These are phyloP conservation scores for Harpegnathos saltator DNA, from an alignment of 1,140 invertebrate genomes.

Conservation along the genomic window DNA sequence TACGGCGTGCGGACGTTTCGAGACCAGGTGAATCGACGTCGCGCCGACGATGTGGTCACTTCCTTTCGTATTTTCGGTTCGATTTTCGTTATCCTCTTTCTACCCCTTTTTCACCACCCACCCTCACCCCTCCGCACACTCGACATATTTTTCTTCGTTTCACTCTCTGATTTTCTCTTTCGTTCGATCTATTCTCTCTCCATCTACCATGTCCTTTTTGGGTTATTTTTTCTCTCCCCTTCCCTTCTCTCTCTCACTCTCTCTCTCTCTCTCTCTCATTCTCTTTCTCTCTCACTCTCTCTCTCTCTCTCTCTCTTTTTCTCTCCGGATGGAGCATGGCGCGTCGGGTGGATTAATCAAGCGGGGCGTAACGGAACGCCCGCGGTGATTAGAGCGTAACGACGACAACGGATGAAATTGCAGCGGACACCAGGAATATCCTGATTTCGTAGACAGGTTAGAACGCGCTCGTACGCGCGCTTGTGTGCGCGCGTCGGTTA, in stretches of 20 bases:
- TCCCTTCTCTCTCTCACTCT: background rate
- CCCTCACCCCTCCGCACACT: too few relatives aligned
- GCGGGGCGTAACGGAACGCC: slow-evolving; percentile 33
- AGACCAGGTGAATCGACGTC: slow-evolving; percentile 17
- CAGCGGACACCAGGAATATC: slow-evolving; percentile 51
- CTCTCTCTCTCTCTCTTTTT: slow-evolving; percentile 29
- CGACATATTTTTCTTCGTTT: too few relatives aligned
- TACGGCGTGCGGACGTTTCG: slow-evolving; percentile 5
- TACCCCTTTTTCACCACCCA: too few relatives aligned
- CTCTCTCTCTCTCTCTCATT: slow-evolving; percentile 24
- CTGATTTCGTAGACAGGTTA: slow-evolving; percentile 47
- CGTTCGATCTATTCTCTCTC: too few relatives aligned
- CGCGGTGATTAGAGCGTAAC: slow-evolving; percentile 52
- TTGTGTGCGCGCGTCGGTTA: slow-evolving; percentile 23
- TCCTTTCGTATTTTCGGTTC: slow-evolving; percentile 8
- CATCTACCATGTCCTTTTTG: too few relatives aligned
- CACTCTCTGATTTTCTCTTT: too few relatives aligned
- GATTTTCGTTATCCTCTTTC: background rate
- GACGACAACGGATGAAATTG: slow-evolving; percentile 61
- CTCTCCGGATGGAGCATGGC: background rate
- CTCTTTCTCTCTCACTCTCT: background rate
- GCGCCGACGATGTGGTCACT: slow-evolving; percentile 22
- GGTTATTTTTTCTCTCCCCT: background rate
- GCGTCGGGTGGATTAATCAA: slow-evolving; percentile 50
- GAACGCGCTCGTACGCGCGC: background rate